Evolutionary conservation across 2,888 invertebrate species (phyloP).

Genomic region (Drosophila mayaguana): DNA sequence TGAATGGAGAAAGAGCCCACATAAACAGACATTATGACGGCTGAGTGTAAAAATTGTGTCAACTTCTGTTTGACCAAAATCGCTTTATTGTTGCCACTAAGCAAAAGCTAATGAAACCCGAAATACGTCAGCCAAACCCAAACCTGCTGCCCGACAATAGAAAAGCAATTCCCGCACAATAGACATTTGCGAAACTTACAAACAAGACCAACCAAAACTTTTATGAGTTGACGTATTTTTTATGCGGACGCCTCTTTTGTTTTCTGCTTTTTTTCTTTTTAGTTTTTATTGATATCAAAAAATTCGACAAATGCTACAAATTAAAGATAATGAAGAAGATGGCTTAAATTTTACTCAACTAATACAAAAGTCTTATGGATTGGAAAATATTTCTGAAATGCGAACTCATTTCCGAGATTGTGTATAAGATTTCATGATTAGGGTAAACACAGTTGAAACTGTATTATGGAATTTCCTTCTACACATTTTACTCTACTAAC

Average conservation of each 20-base stretch:
- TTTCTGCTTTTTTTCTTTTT: not conserved
- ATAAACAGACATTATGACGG: not conserved
- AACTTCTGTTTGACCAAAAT: slow-evolving; percentile 35
- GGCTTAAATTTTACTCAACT: not conserved
- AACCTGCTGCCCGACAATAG: slow-evolving; percentile 15
- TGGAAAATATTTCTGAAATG: not conserved
- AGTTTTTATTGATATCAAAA: not conserved
- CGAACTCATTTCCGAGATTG: too few species aligned
- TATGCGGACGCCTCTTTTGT: slow-evolving; percentile 2
- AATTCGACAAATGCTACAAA: not conserved
- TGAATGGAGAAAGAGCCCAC: slow-evolving; percentile 4
- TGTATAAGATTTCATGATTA: not conserved
- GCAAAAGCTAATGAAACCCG: slow-evolving; percentile 20
- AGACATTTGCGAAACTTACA: slow-evolving; percentile 10
- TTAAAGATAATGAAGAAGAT: not conserved
- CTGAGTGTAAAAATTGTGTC: slow-evolving; percentile 31
- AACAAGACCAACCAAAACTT: slow-evolving; percentile 5
- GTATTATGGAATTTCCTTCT: too few species aligned
- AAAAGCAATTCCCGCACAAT: slow-evolving; percentile 14
- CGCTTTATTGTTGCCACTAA: slow-evolving; percentile 14
- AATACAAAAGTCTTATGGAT: slow-evolving; percentile 1
- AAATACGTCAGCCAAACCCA: slow-evolving; percentile 30
- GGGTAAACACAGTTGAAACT: not conserved
- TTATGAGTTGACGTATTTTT: slow-evolving; percentile 12
- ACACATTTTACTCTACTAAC: too few species aligned